Evolutionary conservation across 2,113 vertebrate genomes (phyloP), one percentile per base, ranked within the genome.

Genomic region (Ursus arctos): DNA sequence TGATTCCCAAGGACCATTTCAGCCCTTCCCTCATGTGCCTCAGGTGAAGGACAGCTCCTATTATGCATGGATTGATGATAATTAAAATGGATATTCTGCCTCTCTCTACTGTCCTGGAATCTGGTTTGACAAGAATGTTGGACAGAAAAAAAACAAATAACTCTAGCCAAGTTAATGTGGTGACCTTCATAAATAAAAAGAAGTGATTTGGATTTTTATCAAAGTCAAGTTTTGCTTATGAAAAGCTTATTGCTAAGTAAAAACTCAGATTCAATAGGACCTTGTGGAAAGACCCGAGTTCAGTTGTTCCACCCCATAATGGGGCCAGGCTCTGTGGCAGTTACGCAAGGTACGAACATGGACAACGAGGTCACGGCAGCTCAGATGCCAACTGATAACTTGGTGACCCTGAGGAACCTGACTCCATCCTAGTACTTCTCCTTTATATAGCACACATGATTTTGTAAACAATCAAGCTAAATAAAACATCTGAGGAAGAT

Each of bases 401-500:
- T 87, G 47, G 36, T 90, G 65, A 94, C 92, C n/a, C 36, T 0
- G 4, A 63, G 72, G 65, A 40, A 74, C 19, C 65, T 91, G 24
- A 31, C 31, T 77, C 51, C 33, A 28, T 77, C 59, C 74, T 65
- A 92, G 77, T 85, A 81, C 85, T 92, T 88, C 49, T n/a, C 51
- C 24, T 53, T 89, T 33, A 92, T 65, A 59, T 33, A 89, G 36
- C 28, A 86, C 49, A 89, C 43, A 51, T 94, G 65, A 92, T 82
- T 89, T 83, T 69, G 85, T 63, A 69, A 85, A 59, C 15, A 69
- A n/a, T 88, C 8, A 43, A 94, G 57, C 59, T 86, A 97, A 91
- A 91, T 92, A 97, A 92, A 95, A 31, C 43, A 90, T 43, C 43
- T 59, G 59, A 93, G 53, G 67, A 96, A 90, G 47, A 90, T 36